These are phyloP conservation scores for Hippocampus comes DNA, from an alignment of 2,113 vertebrate species.

Conservation along the genomic window DNA sequence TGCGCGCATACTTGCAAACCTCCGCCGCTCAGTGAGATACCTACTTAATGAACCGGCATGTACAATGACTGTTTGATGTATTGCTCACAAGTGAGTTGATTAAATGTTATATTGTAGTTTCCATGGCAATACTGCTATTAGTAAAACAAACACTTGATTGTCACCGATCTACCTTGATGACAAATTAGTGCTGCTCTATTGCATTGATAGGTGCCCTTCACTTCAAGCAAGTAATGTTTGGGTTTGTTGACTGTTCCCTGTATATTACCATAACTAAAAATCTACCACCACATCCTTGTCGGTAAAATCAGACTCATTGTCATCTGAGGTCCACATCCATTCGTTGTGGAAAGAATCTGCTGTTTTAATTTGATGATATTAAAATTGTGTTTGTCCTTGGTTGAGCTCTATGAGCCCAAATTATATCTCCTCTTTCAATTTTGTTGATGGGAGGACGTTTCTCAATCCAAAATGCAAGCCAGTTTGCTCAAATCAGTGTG, in stretches of 20 bases:
- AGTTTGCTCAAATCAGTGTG: not conserved
- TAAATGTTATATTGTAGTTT: constrained; percentile 22
- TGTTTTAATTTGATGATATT: not conserved
- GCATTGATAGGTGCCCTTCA: constrained; percentile 59
- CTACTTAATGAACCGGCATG: constrained; percentile 21
- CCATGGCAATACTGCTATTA: constrained; percentile 42
- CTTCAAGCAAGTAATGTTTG: constrained; percentile 48
- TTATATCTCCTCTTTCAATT: not conserved
- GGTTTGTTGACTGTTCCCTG: constrained; percentile 52
- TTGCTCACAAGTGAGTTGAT: constrained; percentile 26
- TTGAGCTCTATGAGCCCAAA: not conserved
- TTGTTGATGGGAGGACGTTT: not conserved
- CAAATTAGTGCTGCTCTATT: constrained; percentile 65
- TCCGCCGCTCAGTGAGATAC: too few species aligned
- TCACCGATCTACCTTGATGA: constrained; percentile 61
- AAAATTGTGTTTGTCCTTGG: not conserved
- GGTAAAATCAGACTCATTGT: not conserved
- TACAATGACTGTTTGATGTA: constrained; percentile 51
- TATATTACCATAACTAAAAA: constrained; percentile 28
- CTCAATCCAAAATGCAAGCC: not conserved
- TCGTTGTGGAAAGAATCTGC: not conserved
- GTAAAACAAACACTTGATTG: constrained; percentile 69
- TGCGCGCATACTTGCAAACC: too few species aligned
- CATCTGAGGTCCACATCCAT: not conserved
- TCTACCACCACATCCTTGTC: not conserved